Percentiles rank a stretch among this genome's conserved stretches.
These are phyloP conservation scores for Scolopax bukidnonensis DNA, from an alignment of 2,797 vertebrate genomes.

Conservation along the genomic window DNA sequence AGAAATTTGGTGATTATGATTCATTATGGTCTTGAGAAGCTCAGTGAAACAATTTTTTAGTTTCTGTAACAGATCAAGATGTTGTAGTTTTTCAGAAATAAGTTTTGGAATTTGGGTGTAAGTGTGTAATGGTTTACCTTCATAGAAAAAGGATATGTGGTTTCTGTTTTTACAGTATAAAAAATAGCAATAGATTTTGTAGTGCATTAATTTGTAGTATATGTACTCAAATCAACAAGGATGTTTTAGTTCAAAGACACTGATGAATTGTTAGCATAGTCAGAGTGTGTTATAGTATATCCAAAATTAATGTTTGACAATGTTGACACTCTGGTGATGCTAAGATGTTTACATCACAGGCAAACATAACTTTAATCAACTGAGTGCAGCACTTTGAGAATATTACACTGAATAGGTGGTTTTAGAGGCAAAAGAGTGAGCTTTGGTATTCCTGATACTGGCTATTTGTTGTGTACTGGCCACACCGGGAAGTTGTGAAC, in stretches of 20 bases:
- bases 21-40: background rate
- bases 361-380: conserved; percentile 15
- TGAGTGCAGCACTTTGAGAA: background rate
- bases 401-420: background rate
- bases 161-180: background rate
- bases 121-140: background rate
- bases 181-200: background rate
- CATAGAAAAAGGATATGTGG: background rate
- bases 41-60: background rate
- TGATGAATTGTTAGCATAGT: conserved; percentile 1
- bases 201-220: background rate
- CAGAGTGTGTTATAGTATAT: background rate
- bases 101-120: background rate
- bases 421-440: background rate
- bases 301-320: background rate
- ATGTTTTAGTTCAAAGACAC: background rate
- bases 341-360: background rate
- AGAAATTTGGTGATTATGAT: background rate
- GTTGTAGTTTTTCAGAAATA: background rate
- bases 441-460: no score
- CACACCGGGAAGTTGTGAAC: background rate
- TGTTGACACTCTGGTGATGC: conserved; percentile 17
- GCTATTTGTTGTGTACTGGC: background rate
- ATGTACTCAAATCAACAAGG: background rate
- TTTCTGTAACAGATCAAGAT: background rate